Evolutionary conservation across 2,113 vertebrate genomes (phyloP).

Genomic region (Dolichallabes microphthalmus): DNA sequence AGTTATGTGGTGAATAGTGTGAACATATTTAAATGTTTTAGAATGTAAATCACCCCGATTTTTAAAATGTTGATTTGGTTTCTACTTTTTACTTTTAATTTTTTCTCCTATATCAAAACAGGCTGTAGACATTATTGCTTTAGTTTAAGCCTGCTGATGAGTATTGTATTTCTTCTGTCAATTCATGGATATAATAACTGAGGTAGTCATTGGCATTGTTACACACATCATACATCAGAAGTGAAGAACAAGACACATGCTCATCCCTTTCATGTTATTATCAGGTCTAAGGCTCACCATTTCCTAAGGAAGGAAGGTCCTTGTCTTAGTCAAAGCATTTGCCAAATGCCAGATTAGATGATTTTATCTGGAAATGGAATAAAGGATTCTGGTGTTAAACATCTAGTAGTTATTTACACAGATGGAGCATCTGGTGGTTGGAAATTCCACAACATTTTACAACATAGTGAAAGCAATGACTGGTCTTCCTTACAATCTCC

Average conservation of each 20-base stretch:
- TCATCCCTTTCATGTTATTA: constrained; percentile 33
- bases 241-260: constrained; percentile 6
- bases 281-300: constrained; percentile 15
- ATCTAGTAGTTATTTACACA: not conserved
- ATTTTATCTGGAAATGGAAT: not conserved
- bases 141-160: not conserved
- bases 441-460: constrained; percentile 8
- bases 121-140: not conserved
- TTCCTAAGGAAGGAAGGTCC: not conserved
- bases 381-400: not conserved
- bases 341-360: not conserved
- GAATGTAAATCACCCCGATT: not conserved
- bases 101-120: not conserved
- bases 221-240: not conserved
- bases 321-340: not conserved
- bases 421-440: not conserved
- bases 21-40: not conserved
- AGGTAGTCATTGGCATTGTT: not conserved
- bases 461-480: not conserved
- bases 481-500: not conserved
- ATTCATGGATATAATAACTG: not conserved
- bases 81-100: not conserved
- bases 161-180: not conserved
- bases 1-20: not conserved
- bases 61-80: not conserved